Conservation (phyloP, 2,797 vertebrate genomes). For the Podarcis siculus region DNA sequence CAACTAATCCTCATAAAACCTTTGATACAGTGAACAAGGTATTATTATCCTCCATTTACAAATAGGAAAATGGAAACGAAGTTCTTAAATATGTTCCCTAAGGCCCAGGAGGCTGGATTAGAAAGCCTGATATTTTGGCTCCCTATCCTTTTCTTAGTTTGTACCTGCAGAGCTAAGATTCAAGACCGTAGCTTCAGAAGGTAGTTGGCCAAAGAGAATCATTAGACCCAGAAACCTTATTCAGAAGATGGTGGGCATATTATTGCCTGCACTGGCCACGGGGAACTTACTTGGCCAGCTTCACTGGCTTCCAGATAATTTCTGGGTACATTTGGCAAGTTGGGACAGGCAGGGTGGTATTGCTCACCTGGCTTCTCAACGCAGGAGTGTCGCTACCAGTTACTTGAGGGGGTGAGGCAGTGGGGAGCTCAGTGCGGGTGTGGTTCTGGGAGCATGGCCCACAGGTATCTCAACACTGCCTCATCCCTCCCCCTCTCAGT, state of each 20-base stretch:
- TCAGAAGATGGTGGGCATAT: neutral
- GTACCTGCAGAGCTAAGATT: neutral
- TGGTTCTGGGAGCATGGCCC: too few relatives aligned
- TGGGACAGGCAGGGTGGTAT: neutral
- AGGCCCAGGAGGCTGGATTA: neutral
- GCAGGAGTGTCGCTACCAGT: too few relatives aligned
- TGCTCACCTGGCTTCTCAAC: too few relatives aligned
- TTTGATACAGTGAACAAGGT: constrained; percentile 23
- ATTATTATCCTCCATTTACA: neutral
- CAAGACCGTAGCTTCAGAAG: neutral
- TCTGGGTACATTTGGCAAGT: neutral
- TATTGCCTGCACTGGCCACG: neutral
- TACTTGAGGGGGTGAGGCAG: too few relatives aligned
- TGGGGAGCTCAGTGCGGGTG: too few relatives aligned
- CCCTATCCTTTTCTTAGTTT: neutral
- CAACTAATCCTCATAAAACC: neutral
- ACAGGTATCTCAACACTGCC: too few relatives aligned
- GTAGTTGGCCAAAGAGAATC: neutral
- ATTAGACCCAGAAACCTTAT: neutral
- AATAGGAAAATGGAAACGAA: constrained; percentile 17
- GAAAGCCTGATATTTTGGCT: neutral
- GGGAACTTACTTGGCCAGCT: neutral
- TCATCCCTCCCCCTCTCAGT: too few relatives aligned
- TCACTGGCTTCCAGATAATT: neutral
- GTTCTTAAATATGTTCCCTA: neutral